Conservation (phyloP, 2,113 vertebrate genomes). For the Prionailurus viverrinus region DNA sequence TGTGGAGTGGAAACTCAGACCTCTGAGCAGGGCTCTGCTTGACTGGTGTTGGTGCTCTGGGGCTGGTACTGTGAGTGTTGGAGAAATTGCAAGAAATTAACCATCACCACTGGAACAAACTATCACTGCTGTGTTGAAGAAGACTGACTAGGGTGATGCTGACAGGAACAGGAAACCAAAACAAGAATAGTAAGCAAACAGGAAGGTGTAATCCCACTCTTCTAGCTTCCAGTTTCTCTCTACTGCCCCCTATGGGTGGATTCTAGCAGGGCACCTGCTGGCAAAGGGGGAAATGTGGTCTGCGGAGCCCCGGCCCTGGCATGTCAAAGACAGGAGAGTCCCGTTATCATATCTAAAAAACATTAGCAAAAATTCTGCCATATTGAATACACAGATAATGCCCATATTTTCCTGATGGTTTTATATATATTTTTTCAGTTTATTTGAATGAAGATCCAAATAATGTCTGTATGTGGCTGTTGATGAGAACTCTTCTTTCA, state of each 20-base stretch:
- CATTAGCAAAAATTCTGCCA: neutral
- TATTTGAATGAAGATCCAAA: slow-evolving; percentile 38
- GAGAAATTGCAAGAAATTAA: neutral
- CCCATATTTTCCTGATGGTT: neutral
- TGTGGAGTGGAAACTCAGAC: neutral
- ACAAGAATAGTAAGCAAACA: neutral
- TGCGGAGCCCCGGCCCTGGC: neutral
- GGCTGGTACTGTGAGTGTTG: neutral
- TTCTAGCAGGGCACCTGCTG: neutral
- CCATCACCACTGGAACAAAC: neutral
- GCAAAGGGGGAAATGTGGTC: neutral
- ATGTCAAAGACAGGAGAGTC: neutral
- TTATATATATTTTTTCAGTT: slow-evolving; percentile 3
- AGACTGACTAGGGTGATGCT: neutral
- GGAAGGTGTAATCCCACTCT: neutral
- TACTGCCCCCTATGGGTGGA: neutral
- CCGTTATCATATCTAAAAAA: neutral
- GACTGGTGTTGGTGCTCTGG: neutral
- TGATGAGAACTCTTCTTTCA: slow-evolving; percentile 15
- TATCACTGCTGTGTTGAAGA: neutral
- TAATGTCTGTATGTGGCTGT: neutral
- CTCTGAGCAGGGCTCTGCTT: neutral
- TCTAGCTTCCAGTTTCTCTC: neutral
- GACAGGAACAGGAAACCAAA: neutral
- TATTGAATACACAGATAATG: neutral